Evolutionary conservation across 2,888 invertebrate species (phyloP), one percentile per base, ranked within the genome.

Genomic region (Tipula helvola): DNA sequence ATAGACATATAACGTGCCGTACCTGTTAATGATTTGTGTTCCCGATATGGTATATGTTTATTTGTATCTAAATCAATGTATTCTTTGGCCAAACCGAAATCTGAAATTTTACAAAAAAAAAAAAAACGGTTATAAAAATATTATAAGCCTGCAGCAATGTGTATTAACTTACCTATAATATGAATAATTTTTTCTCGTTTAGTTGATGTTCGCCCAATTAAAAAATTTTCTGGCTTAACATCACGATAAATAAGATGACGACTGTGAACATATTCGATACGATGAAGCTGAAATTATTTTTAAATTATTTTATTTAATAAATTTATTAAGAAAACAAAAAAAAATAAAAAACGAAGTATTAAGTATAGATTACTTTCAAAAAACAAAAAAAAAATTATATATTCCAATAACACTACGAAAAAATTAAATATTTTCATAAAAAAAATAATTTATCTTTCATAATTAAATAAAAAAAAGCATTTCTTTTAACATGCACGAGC

Each of bases 1-100:
- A 99, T 99, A 93, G 99, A 99, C 99, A 99, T 99, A 93, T 99
- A 99, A 93, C 99, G 95, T 90, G 99, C 99, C 89, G 99, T 99
- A 90, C 99, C 99, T 88, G 99, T 99, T 91, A 99, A 95, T 91
- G 99, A 99, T 94, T 99, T 99, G 94, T 99, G 99, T 94, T 99
- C 99, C 95, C 99, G 96, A 93, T 99, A 99, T 90, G 99, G 99
- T 94, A 99, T 99, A 94, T 99, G 99, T 94, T 99, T 98, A 94
- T 98, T 98, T 93, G 97, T 97, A 95, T 99, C 99, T 94, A 98
- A 96, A 94, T 99, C 99, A 94, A 99, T 99, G 93, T 99, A 99
- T 95, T 99, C 99, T 95, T 99, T 99, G 93, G 99, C 99, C 94
- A 99, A 95, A 93, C 99, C 99, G 95, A 99, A 99, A 95, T 99